A percentile compares a stretch with the other conserved stretches of the same genome.
phyloP scores from a whole-genome alignment of 1,140 invertebrate species.

The Procambarus virginalis region DNA sequence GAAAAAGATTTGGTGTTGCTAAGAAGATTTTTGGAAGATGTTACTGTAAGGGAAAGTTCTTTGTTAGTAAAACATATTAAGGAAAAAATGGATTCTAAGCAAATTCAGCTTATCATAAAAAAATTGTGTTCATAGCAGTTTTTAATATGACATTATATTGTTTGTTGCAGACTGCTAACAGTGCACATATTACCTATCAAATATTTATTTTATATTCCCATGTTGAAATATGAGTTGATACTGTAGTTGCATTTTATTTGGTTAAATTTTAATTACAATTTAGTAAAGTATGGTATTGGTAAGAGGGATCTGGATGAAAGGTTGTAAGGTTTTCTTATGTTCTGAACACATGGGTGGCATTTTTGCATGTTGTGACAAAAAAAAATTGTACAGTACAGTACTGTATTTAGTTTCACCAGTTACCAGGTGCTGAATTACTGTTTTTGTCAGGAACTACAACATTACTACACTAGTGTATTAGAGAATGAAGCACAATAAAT shows the following conservation, averaged over 20 bases:
- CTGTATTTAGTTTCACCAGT: no score
- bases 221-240: not conserved
- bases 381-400: no score
- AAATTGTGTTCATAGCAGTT: slow-evolving; percentile 51
- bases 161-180: not conserved
- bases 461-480: no score
- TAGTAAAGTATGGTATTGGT: not conserved
- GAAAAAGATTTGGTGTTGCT: slow-evolving; percentile 53
- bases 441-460: no score
- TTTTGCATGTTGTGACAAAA: no score
- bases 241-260: not conserved
- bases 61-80: slow-evolving; percentile 36
- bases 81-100: slow-evolving; percentile 57
- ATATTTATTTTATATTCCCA: not conserved
- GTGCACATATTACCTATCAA: not conserved
- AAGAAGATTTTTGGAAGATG: slow-evolving; percentile 57
- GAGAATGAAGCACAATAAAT: no score
- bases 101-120: slow-evolving; percentile 54
- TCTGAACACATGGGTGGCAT: not conserved
- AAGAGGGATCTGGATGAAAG: not conserved
- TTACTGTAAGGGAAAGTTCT: slow-evolving; percentile 40
- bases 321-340: not conserved
- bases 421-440: no score
- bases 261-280: not conserved
- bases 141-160: not conserved